Conservation (phyloP, 2,797 vertebrate species). For the Oreochromis mossambicus region DNA sequence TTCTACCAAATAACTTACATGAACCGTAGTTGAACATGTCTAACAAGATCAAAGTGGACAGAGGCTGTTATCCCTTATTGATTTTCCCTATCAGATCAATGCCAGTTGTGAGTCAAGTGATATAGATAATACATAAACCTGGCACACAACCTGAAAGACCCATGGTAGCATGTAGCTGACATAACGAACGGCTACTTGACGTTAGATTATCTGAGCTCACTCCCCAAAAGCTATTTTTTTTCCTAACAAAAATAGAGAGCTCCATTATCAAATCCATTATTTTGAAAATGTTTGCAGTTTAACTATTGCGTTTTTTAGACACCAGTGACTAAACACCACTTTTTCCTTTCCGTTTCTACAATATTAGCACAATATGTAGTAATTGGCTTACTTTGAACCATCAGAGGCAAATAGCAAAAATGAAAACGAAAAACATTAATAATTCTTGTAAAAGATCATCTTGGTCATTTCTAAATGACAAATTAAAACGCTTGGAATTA, state of each 20-base stretch:
- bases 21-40: not conserved
- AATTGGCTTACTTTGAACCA: not conserved
- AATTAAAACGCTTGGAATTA: conserved; percentile 1
- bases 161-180: not conserved
- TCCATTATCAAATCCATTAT: not conserved
- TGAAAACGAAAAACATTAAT: not conserved
- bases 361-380: not conserved
- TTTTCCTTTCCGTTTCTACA: not conserved
- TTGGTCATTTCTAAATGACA: not conserved
- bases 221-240: not conserved
- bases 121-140: not conserved
- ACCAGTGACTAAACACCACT: not conserved
- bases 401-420: not conserved
- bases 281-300: not conserved
- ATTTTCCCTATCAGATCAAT: not conserved
- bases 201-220: not conserved
- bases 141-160: not conserved
- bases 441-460: not conserved
- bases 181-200: not conserved
- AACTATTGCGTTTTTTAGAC: not conserved
- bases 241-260: not conserved
- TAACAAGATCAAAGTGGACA: not conserved
- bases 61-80: not conserved
- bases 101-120: not conserved
- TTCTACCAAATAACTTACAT: not conserved